phyloP scores from a whole-genome alignment of 2,113 vertebrate species.

The Indicator indicator region DNA sequence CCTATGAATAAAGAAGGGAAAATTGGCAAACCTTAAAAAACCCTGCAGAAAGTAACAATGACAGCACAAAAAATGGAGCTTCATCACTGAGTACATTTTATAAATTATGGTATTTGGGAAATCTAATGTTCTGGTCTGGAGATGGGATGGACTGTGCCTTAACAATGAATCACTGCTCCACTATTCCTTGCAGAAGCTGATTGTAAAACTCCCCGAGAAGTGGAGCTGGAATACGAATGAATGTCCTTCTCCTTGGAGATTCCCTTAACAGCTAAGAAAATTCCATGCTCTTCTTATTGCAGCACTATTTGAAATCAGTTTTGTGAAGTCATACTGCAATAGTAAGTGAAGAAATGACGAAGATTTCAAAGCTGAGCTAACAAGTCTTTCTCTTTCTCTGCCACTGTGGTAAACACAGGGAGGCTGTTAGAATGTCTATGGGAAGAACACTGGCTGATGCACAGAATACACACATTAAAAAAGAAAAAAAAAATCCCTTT shows the following conservation, averaged over 20 bases:
- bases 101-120: background rate
- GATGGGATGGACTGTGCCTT: background rate
- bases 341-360: background rate
- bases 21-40: background rate
- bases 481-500: background rate
- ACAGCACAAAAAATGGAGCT: background rate
- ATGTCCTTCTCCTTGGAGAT: background rate
- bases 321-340: background rate
- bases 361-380: background rate
- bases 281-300: background rate
- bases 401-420: background rate
- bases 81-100: background rate
- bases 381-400: background rate
- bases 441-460: background rate
- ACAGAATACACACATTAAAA: background rate
- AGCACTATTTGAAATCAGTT: background rate
- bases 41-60: background rate
- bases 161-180: background rate
- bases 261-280: background rate
- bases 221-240: background rate
- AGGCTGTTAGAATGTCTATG: background rate
- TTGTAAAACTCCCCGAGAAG: constrained; percentile 1
- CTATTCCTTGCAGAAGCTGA: background rate
- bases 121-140: background rate
- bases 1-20: background rate